A percentile compares a stretch with the other conserved stretches of the same genome.
Conservation (phyloP, 2,888 invertebrate species). For the Phoenoteleia sp. region DNA sequence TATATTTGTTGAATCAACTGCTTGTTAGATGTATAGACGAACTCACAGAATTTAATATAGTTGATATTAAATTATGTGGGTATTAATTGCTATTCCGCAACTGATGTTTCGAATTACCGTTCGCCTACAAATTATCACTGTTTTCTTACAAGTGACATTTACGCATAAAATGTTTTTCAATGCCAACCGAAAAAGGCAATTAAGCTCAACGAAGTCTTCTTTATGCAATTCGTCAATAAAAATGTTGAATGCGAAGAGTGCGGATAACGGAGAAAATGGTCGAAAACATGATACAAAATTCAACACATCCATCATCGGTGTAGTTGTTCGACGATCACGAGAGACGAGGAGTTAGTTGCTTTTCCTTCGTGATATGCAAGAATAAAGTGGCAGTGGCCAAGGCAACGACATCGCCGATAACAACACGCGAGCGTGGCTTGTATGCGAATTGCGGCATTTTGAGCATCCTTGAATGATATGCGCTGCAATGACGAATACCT, state of each 20-base stretch:
- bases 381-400: conserved; percentile 79
- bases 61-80: no score
- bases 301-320: conserved; percentile 56
- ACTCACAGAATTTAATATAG: no score
- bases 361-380: conserved; percentile 75
- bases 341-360: conserved; percentile 61
- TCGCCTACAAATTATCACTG: not conserved
- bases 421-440: conserved; percentile 80
- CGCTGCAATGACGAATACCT: conserved; percentile 84
- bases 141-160: no score
- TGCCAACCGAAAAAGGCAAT: not conserved
- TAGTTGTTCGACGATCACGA: conserved; percentile 58
- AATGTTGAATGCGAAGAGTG: conserved; percentile 37
- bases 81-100: not conserved
- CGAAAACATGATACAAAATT: conserved; percentile 68
- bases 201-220: not conserved
- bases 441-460: conserved; percentile 82
- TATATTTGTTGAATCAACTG: no score
- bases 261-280: conserved; percentile 59
- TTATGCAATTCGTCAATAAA: not conserved
- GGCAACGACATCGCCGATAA: conserved; percentile 78
- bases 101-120: not conserved
- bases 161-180: not conserved
- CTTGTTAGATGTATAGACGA: no score
- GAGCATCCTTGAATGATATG: conserved; percentile 85